phyloP scores from a whole-genome alignment of 2,113 vertebrate species.

The Setophaga kirtlandii region DNA sequence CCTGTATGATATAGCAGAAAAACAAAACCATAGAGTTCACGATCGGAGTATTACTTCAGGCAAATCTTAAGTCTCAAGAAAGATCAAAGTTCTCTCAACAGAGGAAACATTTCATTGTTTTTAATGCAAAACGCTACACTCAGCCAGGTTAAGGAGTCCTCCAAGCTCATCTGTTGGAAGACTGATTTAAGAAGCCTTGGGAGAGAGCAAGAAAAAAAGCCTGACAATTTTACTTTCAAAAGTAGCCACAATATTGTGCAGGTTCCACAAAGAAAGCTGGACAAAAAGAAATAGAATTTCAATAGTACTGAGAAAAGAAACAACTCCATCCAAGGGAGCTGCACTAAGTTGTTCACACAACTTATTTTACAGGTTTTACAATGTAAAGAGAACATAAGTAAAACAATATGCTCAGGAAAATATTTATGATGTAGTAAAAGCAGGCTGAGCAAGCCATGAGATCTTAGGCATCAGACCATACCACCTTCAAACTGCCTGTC shows the following conservation, averaged over 20 bases:
- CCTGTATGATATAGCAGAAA: background rate
- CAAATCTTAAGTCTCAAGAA: background rate
- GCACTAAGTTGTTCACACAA: background rate
- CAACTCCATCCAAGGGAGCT: background rate
- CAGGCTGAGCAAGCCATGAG: background rate
- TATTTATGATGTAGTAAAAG: background rate
- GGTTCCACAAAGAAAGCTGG: background rate
- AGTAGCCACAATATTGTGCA: background rate
- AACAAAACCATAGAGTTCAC: background rate
- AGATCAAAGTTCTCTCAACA: background rate
- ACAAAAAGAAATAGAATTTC: background rate
- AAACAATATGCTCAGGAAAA: background rate
- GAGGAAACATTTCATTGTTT: background rate
- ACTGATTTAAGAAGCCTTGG: background rate
- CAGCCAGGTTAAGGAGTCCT: background rate
- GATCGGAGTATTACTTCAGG: background rate
- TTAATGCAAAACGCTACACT: background rate
- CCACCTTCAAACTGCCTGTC: background rate
- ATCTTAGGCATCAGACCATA: background rate
- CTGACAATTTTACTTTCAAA: background rate
- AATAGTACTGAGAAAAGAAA: background rate
- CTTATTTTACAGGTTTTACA: background rate
- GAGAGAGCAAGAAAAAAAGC: background rate
- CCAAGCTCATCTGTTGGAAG: background rate
- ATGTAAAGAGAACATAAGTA: background rate